phyloP scores from a whole-genome alignment of 2,113 vertebrate genomes.

The Conger conger region DNA sequence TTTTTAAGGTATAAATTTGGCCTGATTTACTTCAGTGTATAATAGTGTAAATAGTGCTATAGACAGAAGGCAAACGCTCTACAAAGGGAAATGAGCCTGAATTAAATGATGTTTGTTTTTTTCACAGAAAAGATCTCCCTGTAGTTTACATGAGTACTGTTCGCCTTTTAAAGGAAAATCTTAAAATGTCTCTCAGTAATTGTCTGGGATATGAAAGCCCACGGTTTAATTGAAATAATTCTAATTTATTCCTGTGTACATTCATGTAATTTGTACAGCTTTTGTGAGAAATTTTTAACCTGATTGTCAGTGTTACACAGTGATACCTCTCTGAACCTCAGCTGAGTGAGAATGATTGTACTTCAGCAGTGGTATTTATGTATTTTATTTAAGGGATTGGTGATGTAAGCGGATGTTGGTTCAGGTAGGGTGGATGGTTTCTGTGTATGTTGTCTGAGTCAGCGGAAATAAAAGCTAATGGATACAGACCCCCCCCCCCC shows the following conservation, averaged over 20 bases:
- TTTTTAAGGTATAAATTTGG: slow-evolving; percentile 11
- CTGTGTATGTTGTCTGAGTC: slow-evolving; percentile 25
- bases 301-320: slow-evolving; percentile 40
- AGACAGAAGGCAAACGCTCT: background rate
- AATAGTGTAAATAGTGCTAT: slow-evolving; percentile 26
- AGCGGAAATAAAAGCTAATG: slow-evolving; percentile 22
- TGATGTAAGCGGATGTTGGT: slow-evolving; percentile 36
- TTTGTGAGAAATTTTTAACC: slow-evolving; percentile 37
- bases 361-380: slow-evolving; percentile 65
- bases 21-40: slow-evolving; percentile 27
- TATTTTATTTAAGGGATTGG: slow-evolving; percentile 63
- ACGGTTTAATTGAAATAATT: slow-evolving; percentile 18
- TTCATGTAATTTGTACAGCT: slow-evolving; percentile 42
- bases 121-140: slow-evolving; percentile 8
- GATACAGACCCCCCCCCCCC: background rate
- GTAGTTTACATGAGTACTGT: slow-evolving; percentile 10
- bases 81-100: slow-evolving; percentile 16
- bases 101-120: background rate
- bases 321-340: slow-evolving; percentile 47
- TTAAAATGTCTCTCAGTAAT: slow-evolving; percentile 13
- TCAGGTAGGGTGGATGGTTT: slow-evolving; percentile 8
- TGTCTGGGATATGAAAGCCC: slow-evolving; percentile 9
- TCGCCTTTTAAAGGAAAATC: slow-evolving; percentile 21
- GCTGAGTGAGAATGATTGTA: slow-evolving; percentile 50
- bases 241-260: slow-evolving; percentile 33